Percentiles rank a stretch among this genome's conserved stretches.
Evolutionary conservation across 2,113 vertebrate genomes (phyloP).

Genomic region (Tympanuchus pallidicinctus): DNA sequence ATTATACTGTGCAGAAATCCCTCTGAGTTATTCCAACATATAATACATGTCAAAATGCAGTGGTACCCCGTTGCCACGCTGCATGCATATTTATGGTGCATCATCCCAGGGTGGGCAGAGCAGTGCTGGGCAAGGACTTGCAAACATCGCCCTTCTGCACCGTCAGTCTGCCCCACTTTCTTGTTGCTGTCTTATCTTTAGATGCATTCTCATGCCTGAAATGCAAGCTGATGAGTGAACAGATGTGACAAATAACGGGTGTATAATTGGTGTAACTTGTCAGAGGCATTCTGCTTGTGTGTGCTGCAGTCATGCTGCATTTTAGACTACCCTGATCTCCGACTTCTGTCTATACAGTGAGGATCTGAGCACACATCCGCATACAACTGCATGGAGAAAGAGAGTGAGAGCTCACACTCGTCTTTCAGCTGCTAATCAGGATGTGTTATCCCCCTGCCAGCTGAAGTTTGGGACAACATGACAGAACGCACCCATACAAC

Average conservation of each 20-base stretch:
- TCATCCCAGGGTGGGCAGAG: accelerated
- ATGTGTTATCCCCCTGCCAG: not conserved
- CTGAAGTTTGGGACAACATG: not conserved
- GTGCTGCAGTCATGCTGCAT: not conserved
- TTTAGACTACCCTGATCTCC: not conserved
- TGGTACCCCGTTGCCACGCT: not conserved
- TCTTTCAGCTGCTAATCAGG: not conserved
- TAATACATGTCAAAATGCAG: not conserved
- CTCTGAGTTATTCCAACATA: not conserved
- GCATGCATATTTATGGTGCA: not conserved
- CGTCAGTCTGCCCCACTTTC: not conserved
- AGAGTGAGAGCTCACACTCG: not conserved
- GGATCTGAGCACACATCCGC: not conserved
- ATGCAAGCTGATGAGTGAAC: not conserved
- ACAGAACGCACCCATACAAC: not conserved
- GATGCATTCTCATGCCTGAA: not conserved
- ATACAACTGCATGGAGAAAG: not conserved
- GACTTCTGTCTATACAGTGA: not conserved
- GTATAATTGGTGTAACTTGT: not conserved
- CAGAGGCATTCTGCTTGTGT: not conserved
- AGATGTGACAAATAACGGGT: not conserved
- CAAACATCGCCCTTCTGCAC: not conserved
- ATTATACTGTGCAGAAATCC: not conserved
- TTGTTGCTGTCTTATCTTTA: not conserved
- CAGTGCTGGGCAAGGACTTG: accelerated